Evolutionary conservation across 2,797 vertebrate species (phyloP).

Genomic region (Poeciliopsis gracilis): DNA sequence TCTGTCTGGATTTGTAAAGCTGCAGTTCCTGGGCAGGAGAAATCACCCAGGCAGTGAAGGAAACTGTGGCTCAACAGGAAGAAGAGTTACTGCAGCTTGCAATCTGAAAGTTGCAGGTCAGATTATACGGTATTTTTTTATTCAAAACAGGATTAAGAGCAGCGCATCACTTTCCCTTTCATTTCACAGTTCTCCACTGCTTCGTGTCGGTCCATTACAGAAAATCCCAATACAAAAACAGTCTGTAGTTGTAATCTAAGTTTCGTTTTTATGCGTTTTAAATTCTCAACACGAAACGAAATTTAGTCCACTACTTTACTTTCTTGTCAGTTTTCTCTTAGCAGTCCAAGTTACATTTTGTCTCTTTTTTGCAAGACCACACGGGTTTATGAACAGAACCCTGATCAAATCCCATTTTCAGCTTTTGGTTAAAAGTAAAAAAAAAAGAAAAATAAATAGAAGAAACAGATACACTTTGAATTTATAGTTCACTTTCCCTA

Average conservation of each 20-base stretch:
- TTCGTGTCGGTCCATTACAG: too few relatives aligned
- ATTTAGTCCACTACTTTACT: background rate
- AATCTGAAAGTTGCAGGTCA: background rate
- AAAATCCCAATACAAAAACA: too few relatives aligned
- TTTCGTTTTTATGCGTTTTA: background rate
- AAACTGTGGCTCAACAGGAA: background rate
- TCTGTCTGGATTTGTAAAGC: slow-evolving; percentile 75
- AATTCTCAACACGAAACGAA: background rate
- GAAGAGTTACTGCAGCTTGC: background rate
- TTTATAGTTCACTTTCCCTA: slow-evolving; percentile 55
- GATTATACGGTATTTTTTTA: background rate
- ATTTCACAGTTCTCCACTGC: too few relatives aligned
- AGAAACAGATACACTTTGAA: slow-evolving; percentile 27
- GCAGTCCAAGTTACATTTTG: background rate
- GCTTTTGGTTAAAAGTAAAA: slow-evolving; percentile 10
- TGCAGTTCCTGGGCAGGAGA: slow-evolving; percentile 83
- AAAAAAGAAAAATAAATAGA: background rate
- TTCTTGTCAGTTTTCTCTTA: background rate
- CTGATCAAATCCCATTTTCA: slow-evolving; percentile 15
- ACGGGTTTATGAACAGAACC: background rate
- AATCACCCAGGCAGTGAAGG: background rate
- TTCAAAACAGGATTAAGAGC: background rate
- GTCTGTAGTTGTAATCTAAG: too few relatives aligned
- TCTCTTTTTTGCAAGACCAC: background rate
- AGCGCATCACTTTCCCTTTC: background rate